phyloP scores from a whole-genome alignment of 2,113 vertebrate species.

The Sprattus sprattus region DNA sequence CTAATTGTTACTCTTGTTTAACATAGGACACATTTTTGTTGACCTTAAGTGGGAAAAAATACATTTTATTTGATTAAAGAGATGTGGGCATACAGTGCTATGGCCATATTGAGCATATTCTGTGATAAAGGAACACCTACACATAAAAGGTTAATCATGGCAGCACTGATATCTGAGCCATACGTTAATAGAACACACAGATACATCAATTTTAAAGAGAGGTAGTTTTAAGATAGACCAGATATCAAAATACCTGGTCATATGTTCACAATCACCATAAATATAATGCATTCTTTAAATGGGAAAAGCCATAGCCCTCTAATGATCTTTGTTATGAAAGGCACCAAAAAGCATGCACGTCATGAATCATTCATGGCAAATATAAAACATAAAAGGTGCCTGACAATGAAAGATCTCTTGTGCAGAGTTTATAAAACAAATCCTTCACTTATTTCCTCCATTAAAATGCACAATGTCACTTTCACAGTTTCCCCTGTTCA shows the following conservation, averaged over 20 bases:
- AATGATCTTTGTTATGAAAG: slow-evolving; percentile 66
- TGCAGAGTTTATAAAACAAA: slow-evolving; percentile 90
- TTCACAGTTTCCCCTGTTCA: slow-evolving; percentile 82
- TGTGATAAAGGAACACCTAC: neutral
- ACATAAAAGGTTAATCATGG: neutral
- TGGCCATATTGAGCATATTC: neutral
- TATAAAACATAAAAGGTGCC: slow-evolving; percentile 91
- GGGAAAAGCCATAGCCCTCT: slow-evolving; percentile 83
- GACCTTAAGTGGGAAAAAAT: neutral
- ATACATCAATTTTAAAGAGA: neutral
- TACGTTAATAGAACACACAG: neutral
- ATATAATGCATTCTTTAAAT: slow-evolving; percentile 69
- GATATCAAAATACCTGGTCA: slow-evolving; percentile 5
- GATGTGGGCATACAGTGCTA: neutral
- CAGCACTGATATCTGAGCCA: neutral
- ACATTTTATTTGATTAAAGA: neutral
- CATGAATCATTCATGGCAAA: slow-evolving; percentile 96
- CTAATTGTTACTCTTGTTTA: neutral
- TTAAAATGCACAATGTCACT: slow-evolving; percentile 78
- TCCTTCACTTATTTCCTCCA: slow-evolving; percentile 85
- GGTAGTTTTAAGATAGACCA: neutral
- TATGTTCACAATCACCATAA: slow-evolving; percentile 57
- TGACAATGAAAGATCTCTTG: slow-evolving; percentile 87
- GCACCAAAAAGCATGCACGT: slow-evolving; percentile 73
- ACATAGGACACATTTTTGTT: neutral